Conservation (phyloP, 2,888 invertebrate species). For the Strigamia transsilvanica region DNA sequence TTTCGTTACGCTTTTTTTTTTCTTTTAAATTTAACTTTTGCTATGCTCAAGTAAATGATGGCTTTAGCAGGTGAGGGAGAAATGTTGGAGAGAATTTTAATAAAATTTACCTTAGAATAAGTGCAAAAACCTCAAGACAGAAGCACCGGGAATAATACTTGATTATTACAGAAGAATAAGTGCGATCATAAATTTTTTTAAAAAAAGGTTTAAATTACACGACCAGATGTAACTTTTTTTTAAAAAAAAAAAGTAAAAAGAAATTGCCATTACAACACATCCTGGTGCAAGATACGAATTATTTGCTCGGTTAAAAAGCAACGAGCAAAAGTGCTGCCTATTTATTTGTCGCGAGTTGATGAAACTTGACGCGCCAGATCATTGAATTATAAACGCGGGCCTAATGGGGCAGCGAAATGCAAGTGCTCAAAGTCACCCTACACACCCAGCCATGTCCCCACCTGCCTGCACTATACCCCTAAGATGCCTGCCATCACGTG, state of each 20-base stretch:
- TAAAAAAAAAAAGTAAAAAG: neutral
- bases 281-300: conserved; percentile 34
- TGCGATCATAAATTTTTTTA: neutral
- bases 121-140: conserved; percentile 35
- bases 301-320: neutral
- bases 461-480: conserved; percentile 1
- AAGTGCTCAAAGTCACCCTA: conserved; percentile 23
- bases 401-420: conserved; percentile 22
- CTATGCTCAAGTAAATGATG: conserved; percentile 28
- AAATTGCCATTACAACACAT: neutral
- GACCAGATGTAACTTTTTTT: neutral
- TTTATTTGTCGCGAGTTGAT: conserved; percentile 39
- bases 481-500: conserved; percentile 35
- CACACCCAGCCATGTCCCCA: neutral
- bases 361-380: conserved; percentile 27
- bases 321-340: neutral
- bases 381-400: conserved; percentile 38
- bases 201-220: conserved; percentile 10
- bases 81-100: conserved; percentile 24
- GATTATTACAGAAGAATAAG: neutral
- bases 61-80: conserved; percentile 27
- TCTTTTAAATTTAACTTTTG: conserved; percentile 28
- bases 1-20: conserved; percentile 5
- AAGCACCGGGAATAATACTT: neutral
- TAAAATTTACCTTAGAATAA: conserved; percentile 39